A percentile compares a stretch with the other conserved stretches of the same genome.
Evolutionary conservation across 2,888 invertebrate genomes (phyloP).

Genomic region (Incurvaria masculella): DNA sequence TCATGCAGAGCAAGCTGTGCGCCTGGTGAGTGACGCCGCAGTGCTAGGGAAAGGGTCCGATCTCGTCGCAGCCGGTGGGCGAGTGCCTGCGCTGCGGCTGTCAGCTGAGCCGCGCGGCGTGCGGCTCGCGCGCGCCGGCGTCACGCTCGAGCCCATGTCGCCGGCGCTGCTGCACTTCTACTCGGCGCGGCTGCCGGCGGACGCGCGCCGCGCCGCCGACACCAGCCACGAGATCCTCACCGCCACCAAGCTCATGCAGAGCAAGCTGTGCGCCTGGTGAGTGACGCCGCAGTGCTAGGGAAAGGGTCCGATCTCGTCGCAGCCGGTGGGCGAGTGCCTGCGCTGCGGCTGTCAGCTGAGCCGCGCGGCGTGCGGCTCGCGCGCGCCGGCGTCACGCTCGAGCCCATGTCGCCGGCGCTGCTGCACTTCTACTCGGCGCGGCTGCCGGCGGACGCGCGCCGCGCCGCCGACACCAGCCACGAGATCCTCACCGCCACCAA

Average conservation of each 20-base stretch:
- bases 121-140: conserved; percentile 34
- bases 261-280: conserved; percentile 37
- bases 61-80: conserved; percentile 54
- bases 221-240: conserved; percentile 39
- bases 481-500: conserved; percentile 43
- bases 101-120: conserved; percentile 35
- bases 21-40: conserved; percentile 34
- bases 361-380: conserved; percentile 35
- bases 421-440: conserved; percentile 38
- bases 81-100: conserved; percentile 38
- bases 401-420: conserved; percentile 32
- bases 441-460: conserved; percentile 30
- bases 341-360: conserved; percentile 36
- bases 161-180: conserved; percentile 42
- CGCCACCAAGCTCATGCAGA: conserved; percentile 42
- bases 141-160: conserved; percentile 31
- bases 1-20: conserved; percentile 40
- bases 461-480: conserved; percentile 34
- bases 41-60: too few relatives aligned
- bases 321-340: conserved; percentile 50
- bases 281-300: too few relatives aligned
- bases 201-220: conserved; percentile 33
- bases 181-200: conserved; percentile 28
- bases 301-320: conserved; percentile 49
- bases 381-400: conserved; percentile 31